Base-by-base conservation (phyloP, 2,888 invertebrate genomes). In the Gryllus longicercus region DNA sequence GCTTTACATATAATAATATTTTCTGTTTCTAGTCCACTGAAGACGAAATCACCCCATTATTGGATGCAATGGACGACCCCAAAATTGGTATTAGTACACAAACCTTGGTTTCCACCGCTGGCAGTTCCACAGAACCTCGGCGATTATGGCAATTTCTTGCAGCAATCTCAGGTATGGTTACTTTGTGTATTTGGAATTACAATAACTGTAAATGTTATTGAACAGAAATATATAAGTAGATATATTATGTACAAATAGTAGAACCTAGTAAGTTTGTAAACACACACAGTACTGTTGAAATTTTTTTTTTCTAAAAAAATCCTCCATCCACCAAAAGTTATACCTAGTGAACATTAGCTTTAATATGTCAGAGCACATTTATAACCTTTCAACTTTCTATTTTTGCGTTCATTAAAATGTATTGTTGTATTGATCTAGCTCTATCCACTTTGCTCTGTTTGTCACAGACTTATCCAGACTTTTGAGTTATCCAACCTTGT, bases 61-160 rank as follows among this genome's bases (percentile, higher is more conserved):
- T 78, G 49, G 81, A 80, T 21, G 63, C 80, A 50, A 81, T 88
- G 84, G 86, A 87, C 14, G 90, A 90, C 87, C 89, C 89, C 12
- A 89, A 89, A 74, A 88, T 91, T 76, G 91, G 91, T 18, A 88
- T 91, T 74, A 91, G 92, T 0, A 90, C 90, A 83, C 89, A 90
- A 12, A 90, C 88, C 74, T 86, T 92, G 82, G 90, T 91, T 79
- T 86, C 86, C 8, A 84, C 82, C 25, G 75, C 51, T 16, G 83
- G 83, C 23, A 49, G n/a, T 21, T 5, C 16, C 18, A 23, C 14
- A 12, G 50, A 77, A 38, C 76, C 74, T 2, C 50, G 51, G 18
- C 51, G 78, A 78, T 21, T 79, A 0, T 78, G 79, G 16, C 81
- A 81, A 38, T 81, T 79, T 75, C 21, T 78, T 18, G 81, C 81